Evolutionary conservation across 2,888 invertebrate species (phyloP).

Genomic region (Disparrhopalites patrizii): DNA sequence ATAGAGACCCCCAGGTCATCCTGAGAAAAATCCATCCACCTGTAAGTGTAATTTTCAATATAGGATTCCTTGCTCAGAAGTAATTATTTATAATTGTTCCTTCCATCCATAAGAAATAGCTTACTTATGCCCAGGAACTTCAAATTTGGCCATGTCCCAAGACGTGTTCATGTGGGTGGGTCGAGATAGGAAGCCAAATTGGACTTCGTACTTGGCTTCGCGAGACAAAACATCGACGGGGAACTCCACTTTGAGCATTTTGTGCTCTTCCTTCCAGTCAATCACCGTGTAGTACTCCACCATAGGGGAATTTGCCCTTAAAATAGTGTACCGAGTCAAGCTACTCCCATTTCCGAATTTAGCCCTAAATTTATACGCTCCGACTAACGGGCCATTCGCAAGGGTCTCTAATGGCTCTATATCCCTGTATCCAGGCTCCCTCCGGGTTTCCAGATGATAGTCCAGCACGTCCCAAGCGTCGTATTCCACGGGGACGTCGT

Average conservation of each 20-base stretch:
- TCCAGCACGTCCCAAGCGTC: constrained; percentile 51
- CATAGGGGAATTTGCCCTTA: constrained; percentile 53
- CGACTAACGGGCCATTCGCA: constrained; percentile 30
- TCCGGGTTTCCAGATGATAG: constrained; percentile 53
- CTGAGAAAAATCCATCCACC: constrained; percentile 56
- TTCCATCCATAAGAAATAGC: constrained; percentile 14
- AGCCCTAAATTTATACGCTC: constrained; percentile 35
- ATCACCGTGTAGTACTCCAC: constrained; percentile 52
- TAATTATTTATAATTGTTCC: no score
- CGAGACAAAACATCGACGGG: constrained; percentile 51
- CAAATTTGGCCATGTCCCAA: constrained; percentile 56
- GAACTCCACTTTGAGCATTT: constrained; percentile 56
- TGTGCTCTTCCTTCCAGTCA: constrained; percentile 54
- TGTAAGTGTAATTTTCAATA: constrained; percentile 18
- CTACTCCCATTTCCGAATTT: constrained; percentile 34
- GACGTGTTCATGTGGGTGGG: constrained; percentile 54
- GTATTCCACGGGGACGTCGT: constrained; percentile 1
- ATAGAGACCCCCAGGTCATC: constrained; percentile 54
- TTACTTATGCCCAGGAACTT: constrained; percentile 56
- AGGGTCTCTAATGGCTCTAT: neutral
- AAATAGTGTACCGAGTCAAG: constrained; percentile 50
- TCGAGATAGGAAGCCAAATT: constrained; percentile 54
- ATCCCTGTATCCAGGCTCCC: constrained; percentile 22
- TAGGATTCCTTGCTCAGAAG: no score
- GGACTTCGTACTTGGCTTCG: constrained; percentile 55